Percentiles rank a stretch among this genome's conserved stretches.
Evolutionary conservation across 2,888 invertebrate species (phyloP).

Genomic region (Aspidapion aeneum): DNA sequence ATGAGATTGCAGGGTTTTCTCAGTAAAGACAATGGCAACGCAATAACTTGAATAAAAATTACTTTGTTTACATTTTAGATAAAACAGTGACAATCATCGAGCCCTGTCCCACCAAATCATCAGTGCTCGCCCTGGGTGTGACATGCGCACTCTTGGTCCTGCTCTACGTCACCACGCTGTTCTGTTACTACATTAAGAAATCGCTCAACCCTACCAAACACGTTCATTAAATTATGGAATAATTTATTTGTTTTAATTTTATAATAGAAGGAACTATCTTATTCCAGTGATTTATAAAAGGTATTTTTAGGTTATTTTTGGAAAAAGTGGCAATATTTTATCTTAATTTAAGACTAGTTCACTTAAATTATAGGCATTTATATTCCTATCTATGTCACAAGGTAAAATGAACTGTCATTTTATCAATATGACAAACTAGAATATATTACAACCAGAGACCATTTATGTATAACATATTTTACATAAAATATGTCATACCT

Average conservation of each 20-base stretch:
- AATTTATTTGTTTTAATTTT: too few relatives aligned
- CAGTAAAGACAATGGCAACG: too few relatives aligned
- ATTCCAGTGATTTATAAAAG: background rate
- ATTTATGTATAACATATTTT: too few relatives aligned
- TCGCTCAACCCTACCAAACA: slow-evolving; percentile 85
- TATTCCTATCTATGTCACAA: background rate
- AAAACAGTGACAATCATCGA: slow-evolving; percentile 88
- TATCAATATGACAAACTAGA: background rate
- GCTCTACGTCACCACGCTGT: slow-evolving; percentile 86
- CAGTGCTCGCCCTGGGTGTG: slow-evolving; percentile 85
- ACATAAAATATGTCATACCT: too few relatives aligned
- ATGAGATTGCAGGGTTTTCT: too few relatives aligned
- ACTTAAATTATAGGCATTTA: background rate
- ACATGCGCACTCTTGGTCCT: slow-evolving; percentile 87
- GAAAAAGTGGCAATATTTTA: background rate
- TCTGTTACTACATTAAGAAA: slow-evolving; percentile 91
- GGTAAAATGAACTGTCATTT: background rate
- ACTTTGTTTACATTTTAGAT: too few relatives aligned
- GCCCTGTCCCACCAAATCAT: slow-evolving; percentile 88
- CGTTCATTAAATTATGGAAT: slow-evolving; percentile 56
- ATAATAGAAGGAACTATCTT: too few relatives aligned
- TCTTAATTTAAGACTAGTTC: background rate
- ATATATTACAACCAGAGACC: background rate
- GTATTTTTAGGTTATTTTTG: background rate
- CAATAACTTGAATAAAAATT: too few relatives aligned